A percentile compares a stretch with the other conserved stretches of the same genome.
Evolutionary conservation across 2,113 vertebrate species (phyloP).

Genomic region (Tinamus guttatus): DNA sequence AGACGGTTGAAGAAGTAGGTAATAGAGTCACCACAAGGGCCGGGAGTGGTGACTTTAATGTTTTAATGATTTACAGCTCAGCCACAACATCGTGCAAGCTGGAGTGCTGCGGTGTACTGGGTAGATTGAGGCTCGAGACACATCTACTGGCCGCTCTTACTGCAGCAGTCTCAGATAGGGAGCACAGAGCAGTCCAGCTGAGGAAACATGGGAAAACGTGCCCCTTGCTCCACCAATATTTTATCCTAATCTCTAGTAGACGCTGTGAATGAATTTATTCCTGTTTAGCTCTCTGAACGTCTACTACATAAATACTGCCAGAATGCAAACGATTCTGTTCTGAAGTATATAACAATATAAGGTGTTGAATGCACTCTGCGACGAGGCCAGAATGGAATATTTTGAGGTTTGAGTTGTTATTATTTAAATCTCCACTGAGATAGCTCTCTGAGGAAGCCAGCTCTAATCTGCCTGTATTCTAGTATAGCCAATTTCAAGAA

Average conservation of each 20-base stretch:
- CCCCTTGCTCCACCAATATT: background rate
- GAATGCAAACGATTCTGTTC: constrained; percentile 30
- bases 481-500: background rate
- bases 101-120: background rate
- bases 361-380: background rate
- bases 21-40: background rate
- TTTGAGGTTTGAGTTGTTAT: constrained; percentile 14
- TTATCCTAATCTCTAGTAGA: background rate
- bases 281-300: background rate
- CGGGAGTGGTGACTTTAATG: background rate
- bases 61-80: background rate
- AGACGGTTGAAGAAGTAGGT: background rate
- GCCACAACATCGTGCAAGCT: background rate
- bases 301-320: background rate
- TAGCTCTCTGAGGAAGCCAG: background rate
- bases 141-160: background rate
- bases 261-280: background rate
- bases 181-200: background rate
- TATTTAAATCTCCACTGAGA: constrained; percentile 28
- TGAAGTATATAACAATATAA: background rate
- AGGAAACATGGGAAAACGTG: background rate
- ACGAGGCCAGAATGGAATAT: constrained; percentile 13
- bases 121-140: background rate
- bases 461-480: constrained; percentile 46
- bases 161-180: background rate